These are phyloP conservation scores for Cosmorhoe ocellata DNA, from an alignment of 2,888 invertebrate genomes.

Conservation along the genomic window DNA sequence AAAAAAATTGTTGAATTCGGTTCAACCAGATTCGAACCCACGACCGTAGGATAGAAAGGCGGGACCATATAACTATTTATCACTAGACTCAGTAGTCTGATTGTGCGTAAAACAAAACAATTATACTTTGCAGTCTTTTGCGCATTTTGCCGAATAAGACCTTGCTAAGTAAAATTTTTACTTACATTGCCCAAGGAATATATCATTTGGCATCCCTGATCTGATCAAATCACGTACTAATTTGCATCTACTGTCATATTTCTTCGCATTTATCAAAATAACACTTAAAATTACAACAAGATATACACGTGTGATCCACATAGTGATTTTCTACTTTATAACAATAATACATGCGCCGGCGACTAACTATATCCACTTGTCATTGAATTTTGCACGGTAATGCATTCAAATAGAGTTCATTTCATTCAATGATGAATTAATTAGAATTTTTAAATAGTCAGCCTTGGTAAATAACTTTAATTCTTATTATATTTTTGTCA, in stretches of 20 bases:
- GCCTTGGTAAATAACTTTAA: not conserved
- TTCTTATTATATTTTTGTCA: not conserved
- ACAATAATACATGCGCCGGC: constrained; percentile 30
- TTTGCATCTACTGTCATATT: constrained; percentile 65
- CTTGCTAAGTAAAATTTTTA: not conserved
- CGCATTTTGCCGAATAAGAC: no score
- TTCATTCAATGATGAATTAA: not conserved
- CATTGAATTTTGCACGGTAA: constrained; percentile 12
- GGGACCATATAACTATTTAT: no score
- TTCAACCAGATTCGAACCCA: no score
- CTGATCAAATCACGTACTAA: constrained; percentile 60
- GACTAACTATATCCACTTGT: constrained; percentile 1
- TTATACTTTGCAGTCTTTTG: no score
- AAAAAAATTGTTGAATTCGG: no score
- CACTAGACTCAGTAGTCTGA: no score
- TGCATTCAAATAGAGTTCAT: not conserved
- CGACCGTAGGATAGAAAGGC: no score
- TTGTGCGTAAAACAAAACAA: no score
- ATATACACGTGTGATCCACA: constrained; percentile 54
- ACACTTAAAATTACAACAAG: constrained; percentile 37
- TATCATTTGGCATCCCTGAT: constrained; percentile 56
- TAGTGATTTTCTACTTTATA: constrained; percentile 41
- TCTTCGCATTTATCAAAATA: constrained; percentile 40
- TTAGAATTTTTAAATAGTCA: not conserved
- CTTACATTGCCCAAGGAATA: constrained; percentile 70